A percentile compares a stretch with the other conserved stretches of the same genome.
phyloP scores from a whole-genome alignment of 2,888 invertebrate genomes.

The Thera obeliscata region DNA sequence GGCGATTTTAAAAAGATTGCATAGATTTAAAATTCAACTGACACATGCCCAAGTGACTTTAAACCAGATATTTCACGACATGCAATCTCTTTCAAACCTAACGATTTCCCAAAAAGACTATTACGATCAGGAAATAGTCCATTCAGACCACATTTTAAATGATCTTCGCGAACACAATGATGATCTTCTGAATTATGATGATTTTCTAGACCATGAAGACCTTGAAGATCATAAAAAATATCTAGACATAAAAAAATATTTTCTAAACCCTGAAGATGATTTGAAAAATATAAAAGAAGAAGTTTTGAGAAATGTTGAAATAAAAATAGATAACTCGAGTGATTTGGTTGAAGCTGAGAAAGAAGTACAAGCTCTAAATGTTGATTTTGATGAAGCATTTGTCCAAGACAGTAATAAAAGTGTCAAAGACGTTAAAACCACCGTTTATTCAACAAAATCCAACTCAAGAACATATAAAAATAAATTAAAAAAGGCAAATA shows the following conservation, averaged over 20 bases:
- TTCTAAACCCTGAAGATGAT: neutral
- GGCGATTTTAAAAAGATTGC: conserved; percentile 36
- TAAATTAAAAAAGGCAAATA: conserved; percentile 16
- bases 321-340: neutral
- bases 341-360: neutral
- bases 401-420: neutral
- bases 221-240: neutral
- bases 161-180: neutral
- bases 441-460: neutral
- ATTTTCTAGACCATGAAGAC: neutral
- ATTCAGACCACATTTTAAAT: neutral
- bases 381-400: neutral
- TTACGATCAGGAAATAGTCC: conserved; percentile 30
- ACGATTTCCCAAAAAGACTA: conserved; percentile 23
- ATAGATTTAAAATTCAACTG: conserved; percentile 40
- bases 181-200: neutral
- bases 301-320: neutral
- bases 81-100: conserved; percentile 27
- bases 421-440: neutral
- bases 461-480: neutral
- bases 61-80: conserved; percentile 3
- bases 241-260: neutral
- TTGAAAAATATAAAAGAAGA: neutral
- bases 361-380: neutral
- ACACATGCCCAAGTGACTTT: conserved; percentile 26